Evolutionary conservation across 2,113 vertebrate genomes (phyloP), one percentile per base, ranked within the genome.

Genomic region (Indicator indicator): DNA sequence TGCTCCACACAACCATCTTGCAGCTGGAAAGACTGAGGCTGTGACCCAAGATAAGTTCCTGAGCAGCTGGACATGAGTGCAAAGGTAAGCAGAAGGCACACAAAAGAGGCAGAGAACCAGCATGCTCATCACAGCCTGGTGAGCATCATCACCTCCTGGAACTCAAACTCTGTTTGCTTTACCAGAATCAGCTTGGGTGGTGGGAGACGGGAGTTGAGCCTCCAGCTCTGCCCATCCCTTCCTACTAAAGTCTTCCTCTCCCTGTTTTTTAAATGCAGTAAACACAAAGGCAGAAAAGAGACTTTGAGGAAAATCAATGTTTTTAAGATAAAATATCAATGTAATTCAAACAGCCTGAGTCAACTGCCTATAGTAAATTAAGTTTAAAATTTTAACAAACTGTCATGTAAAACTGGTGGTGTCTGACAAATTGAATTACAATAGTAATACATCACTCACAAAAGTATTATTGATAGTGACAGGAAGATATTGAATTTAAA

Each of bases 401-500:
- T 95, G 98, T 97, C 98, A 98, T 96, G 96, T 97, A 97, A 97
- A 98, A 96, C 89, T 97, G 96, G 96, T 96, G 95, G 86, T 84
- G 72, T 97, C 98, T 98, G 98, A 98, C 97, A 98, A 98, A 98
- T 98, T 97, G 97, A 98, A 98, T 98, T 98, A 98, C 76, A 74
- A 96, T 90, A 97, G 97, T 92, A 97, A 97, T 98, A 95, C 91
- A 97, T 98, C 98, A 98, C 96, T 98, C 97, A 97, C 93, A 97
- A 97, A 98, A 98, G 93, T 98, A 97, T 97, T 98, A 98, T 97
- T 98, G 97, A 98, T 98, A 98, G 97, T 96, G 98, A 97, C 98
- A 97, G 92, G 96, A 80, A 96, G 95, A 97, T 98, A 98, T 97
- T 98, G 97, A 98, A 98, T 98, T 98, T 98, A 98, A 98, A 98